A percentile compares a stretch with the other conserved stretches of the same genome.
Evolutionary conservation across 2,113 vertebrate genomes (phyloP).

Genomic region (Triplophysa dalaica): DNA sequence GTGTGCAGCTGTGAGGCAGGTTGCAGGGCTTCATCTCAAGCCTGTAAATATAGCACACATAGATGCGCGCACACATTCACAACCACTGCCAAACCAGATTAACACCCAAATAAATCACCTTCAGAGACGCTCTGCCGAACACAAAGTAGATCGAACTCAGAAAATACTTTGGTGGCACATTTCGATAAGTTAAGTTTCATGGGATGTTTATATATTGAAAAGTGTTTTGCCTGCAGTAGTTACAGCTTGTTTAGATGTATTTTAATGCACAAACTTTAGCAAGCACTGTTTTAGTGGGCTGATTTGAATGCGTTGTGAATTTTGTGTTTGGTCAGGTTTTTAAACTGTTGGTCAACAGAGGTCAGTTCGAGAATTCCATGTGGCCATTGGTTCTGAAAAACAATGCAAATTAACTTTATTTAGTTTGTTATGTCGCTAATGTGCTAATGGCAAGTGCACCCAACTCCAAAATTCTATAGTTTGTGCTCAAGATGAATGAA

Average conservation of each 20-base stretch:
- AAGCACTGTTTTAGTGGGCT: no score
- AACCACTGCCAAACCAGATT: constrained; percentile 53
- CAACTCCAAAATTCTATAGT: not conserved
- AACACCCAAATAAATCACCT: constrained; percentile 58
- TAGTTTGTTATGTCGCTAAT: no score
- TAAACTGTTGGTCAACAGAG: no score
- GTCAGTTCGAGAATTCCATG: no score
- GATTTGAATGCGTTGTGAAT: no score
- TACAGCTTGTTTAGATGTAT: no score
- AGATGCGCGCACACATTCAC: constrained; percentile 3
- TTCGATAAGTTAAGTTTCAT: constrained; percentile 9
- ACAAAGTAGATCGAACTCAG: constrained; percentile 35
- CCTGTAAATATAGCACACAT: constrained; percentile 52
- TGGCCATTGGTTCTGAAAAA: no score
- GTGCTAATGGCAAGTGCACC: no score
- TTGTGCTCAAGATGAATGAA: no score
- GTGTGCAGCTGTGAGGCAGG: constrained; percentile 54
- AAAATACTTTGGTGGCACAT: not conserved
- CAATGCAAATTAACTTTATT: no score
- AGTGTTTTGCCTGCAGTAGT: not conserved
- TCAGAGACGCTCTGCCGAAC: constrained; percentile 42
- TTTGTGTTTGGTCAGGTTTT: no score
- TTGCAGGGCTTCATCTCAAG: constrained; percentile 41
- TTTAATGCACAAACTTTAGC: no score
- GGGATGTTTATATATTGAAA: not conserved